phyloP scores from a whole-genome alignment of 2,888 invertebrate species.

The Hirtodrosophila alboralis region DNA sequence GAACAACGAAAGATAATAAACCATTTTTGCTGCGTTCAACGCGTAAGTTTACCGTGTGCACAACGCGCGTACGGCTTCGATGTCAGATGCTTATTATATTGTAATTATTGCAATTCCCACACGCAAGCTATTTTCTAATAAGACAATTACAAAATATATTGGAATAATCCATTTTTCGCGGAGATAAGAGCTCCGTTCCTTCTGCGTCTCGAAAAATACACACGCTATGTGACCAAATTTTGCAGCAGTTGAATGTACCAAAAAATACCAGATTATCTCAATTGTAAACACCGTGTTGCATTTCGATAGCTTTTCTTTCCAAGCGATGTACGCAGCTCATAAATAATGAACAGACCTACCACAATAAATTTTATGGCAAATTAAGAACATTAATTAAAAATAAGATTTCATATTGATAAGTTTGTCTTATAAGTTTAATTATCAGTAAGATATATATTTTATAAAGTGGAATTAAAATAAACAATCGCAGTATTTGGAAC shows the following conservation, averaged over 20 bases:
- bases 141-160: constrained; percentile 63
- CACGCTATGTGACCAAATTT: constrained; percentile 53
- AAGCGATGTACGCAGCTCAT: too few species aligned
- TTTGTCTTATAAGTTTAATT: too few species aligned
- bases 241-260: constrained; percentile 4
- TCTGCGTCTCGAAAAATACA: constrained; percentile 80
- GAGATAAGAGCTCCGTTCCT: constrained; percentile 71
- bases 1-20: constrained; percentile 74
- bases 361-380: too few species aligned
- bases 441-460: too few species aligned
- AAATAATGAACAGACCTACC: too few species aligned
- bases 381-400: too few species aligned
- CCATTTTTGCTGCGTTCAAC: constrained; percentile 64
- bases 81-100: constrained; percentile 12
- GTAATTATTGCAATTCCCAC: constrained; percentile 23
- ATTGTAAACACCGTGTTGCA: constrained; percentile 66
- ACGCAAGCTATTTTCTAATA: constrained; percentile 49
- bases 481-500: too few species aligned
- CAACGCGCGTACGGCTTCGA: constrained; percentile 13
- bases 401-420: too few species aligned
- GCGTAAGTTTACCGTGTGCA: constrained; percentile 19
- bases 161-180: constrained; percentile 69
- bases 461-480: too few species aligned
- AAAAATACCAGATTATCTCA: constrained; percentile 15
- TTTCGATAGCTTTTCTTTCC: constrained; percentile 10